Percentiles rank a stretch among this genome's conserved stretches.
phyloP scores from a whole-genome alignment of 2,888 invertebrate genomes.

The Andrena flavipes region DNA sequence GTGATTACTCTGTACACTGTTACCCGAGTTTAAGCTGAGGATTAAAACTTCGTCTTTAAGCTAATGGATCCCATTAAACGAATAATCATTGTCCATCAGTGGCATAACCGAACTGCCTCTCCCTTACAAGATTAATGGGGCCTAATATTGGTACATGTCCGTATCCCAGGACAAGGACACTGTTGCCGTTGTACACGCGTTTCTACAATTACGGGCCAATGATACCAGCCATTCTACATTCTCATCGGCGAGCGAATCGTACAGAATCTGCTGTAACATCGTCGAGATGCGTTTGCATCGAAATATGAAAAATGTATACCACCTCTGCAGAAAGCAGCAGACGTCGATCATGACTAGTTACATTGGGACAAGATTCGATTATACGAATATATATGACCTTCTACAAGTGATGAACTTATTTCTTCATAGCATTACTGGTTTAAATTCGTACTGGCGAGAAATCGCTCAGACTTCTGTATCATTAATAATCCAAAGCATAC shows the following conservation, averaged over 20 bases:
- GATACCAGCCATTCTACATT: constrained; percentile 9
- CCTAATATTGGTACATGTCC: constrained; percentile 5
- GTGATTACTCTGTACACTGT: constrained; percentile 30
- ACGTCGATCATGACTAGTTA: neutral
- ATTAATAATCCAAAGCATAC: no score
- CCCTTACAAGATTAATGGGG: constrained; percentile 39
- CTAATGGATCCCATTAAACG: constrained; percentile 27
- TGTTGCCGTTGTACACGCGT: neutral
- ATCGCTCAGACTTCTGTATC: no score
- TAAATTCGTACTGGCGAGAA: no score
- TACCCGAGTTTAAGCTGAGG: constrained; percentile 27
- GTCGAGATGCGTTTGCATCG: neutral
- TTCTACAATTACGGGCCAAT: constrained; percentile 14
- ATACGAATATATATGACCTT: no score
- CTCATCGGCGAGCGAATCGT: neutral
- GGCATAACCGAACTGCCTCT: constrained; percentile 29
- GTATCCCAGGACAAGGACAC: neutral
- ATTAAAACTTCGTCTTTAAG: constrained; percentile 29
- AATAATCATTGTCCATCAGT: constrained; percentile 44
- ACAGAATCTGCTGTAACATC: neutral
- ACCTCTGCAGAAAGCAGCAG: neutral
- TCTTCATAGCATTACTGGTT: neutral
- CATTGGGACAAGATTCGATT: neutral
- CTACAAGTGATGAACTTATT: neutral
- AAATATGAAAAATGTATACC: neutral